Base-by-base conservation (phyloP, 2,113 vertebrate genomes). In the Capra hircus region DNA sequence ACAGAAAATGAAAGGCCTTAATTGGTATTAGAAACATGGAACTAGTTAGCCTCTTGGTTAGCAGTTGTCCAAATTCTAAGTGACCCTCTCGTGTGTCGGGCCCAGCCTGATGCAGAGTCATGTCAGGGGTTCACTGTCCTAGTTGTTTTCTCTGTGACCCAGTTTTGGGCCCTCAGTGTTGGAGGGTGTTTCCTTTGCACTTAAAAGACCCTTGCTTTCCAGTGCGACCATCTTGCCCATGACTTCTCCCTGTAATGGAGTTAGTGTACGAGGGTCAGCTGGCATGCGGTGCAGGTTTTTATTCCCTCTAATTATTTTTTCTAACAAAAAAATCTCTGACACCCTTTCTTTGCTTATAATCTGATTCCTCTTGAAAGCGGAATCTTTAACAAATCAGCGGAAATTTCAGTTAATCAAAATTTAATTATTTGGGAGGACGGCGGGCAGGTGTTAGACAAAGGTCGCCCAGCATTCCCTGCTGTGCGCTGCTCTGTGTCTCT, bases 341-440 rank as follows among this genome's bases (percentile, higher is more conserved):
- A 55, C 89, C 25, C 45, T 9, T 88, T 95, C 48, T 95, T 93
- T 95, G 25, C 36, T 82, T 87, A 21, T 78, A 71, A 82, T 84
- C 43, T 91, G 64, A 78, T 91, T 84, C 43, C 50, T 97, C 52
- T 52, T 92, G 36, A 92, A 97, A 96, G 89, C 16, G 19, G 71
- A 94, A 19, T 84, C 45, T 82, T 82, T 36, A 78, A 80, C 91
- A 48, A 36, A 64, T 57, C 81, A 53, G 14, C 5, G 16, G 87
- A 77, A 30, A 16, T 88, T 96, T 93, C 81, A 88, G 77, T 85
- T 95, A 93, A 40, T 95, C 64, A 93, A 21, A 94, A 81, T 95
- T 71, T 93, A 95, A 84, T 60, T 95, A 71, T 92, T 71, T 89
- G 85, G 43, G 67, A 93, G 82, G 62, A 78, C 21, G 86, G 52